Evolutionary conservation across 2,113 vertebrate species (phyloP), one percentile per base, ranked within the genome.

Genomic region (Megaceryle torquata): DNA sequence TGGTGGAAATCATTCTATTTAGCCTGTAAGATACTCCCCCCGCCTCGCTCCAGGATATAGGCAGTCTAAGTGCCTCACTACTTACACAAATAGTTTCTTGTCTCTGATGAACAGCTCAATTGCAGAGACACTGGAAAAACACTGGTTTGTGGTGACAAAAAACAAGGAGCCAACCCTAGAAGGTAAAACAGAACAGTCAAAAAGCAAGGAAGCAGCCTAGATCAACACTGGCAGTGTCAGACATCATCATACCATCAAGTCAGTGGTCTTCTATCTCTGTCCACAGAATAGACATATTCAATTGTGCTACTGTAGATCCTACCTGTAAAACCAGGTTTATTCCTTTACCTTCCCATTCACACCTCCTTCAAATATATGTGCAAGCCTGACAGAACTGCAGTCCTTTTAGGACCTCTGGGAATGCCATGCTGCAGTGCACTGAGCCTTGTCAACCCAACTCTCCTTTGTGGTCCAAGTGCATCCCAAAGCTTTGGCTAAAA

Each of bases 21-120:
- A 86, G 43, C 2, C 0, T 82, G 15, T 56, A 78, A 68, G n/a
- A 75, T 43, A 68, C 20, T 74, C 15, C 15, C 9, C 10, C 37
- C 8, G 2, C 48, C 59, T 72, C 77, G 48, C 37, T 76, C 26
- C 48, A 76, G 26, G 14, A 25, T 61, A 64, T 72, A 26, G 39
- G 63, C 21, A 67, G 21, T 37, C 26, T 63, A 83, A 92, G n/a
- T 39, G n/a, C 63, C 69, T 33, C 37, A 35, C 15, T 87, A 96
- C 97, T 97, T 93, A 98, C 97, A 97, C 88, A 91, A 98, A 98
- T 11, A 98, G 48, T 80, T 98, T 98, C 95, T 97, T 97, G 76
- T 98, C 97, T 70, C 57, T 94, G 88, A 98, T 95, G 68, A 98
- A 98, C 28, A 98, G 91, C 44, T 98, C 97, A 29, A 98, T 89